Evolutionary conservation across 1,140 invertebrate species (phyloP).

Genomic region (Pseudomyrmex dendroicus): DNA sequence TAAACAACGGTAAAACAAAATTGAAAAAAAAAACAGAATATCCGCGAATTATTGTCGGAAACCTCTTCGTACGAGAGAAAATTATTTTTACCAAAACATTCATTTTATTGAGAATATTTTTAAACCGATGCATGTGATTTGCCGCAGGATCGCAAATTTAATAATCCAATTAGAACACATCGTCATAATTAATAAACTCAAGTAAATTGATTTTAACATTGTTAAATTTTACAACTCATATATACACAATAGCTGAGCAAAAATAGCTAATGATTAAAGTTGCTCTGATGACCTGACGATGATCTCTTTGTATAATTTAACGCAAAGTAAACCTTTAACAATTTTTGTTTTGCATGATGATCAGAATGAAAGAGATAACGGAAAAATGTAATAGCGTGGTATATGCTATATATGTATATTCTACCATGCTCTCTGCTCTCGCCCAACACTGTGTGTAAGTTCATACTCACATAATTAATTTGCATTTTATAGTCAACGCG

Average conservation of each 20-base stretch:
- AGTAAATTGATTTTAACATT: neutral
- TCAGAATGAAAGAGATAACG: too few relatives aligned
- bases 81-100: conserved; percentile 66
- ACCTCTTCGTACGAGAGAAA: conserved; percentile 64
- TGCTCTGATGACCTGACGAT: too few relatives aligned
- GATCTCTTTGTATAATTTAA: neutral
- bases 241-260: neutral
- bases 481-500: conserved; percentile 13
- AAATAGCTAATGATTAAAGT: neutral
- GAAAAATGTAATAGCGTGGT: too few relatives aligned
- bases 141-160: conserved; percentile 41
- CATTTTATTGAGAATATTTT: conserved; percentile 65
- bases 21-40: conserved; percentile 52
- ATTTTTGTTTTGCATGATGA: neutral
- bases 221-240: neutral
- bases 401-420: too few relatives aligned
- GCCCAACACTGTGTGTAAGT: conserved; percentile 6
- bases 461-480: conserved; percentile 9
- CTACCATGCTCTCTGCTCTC: neutral
- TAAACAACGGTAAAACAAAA: conserved; percentile 57
- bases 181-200: conserved; percentile 19
- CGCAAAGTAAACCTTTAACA: neutral
- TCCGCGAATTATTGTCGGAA: conserved; percentile 64
- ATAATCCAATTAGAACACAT: conserved; percentile 29
- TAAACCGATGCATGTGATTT: conserved; percentile 55